These are phyloP conservation scores for Drosophila bocki DNA, from an alignment of 1,140 invertebrate species.

Conservation along the genomic window DNA sequence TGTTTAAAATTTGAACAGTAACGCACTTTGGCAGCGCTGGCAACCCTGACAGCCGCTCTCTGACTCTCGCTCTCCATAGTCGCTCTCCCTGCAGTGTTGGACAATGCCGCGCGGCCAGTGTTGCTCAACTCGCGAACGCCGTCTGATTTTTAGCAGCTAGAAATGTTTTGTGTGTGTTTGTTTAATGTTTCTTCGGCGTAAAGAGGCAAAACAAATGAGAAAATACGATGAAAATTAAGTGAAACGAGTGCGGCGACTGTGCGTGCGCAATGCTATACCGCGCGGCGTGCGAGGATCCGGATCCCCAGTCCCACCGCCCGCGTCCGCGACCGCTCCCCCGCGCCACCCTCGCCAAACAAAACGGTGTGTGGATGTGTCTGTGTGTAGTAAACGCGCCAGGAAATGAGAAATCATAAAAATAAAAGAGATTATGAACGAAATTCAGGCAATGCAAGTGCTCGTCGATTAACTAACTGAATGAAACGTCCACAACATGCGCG, in stretches of 20 bases:
- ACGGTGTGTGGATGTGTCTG: conserved; percentile 2
- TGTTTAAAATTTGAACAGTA: conserved; percentile 24
- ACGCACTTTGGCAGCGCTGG: conserved; percentile 9
- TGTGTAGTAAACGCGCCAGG: conserved; percentile 30
- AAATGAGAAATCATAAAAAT: conserved; percentile 48
- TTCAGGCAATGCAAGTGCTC: conserved; percentile 11
- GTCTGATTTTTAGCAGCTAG: conserved; percentile 36
- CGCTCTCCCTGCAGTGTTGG: conserved; percentile 20
- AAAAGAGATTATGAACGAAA: conserved; percentile 31
- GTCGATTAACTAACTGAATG: neutral
- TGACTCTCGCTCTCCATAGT: neutral
- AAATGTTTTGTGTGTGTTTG: conserved; percentile 53
- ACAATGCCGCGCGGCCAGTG: conserved; percentile 15
- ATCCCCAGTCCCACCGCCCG: conserved; percentile 28
- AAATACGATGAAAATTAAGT: conserved; percentile 38
- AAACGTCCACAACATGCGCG: conserved; percentile 22
- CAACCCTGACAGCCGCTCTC: conserved; percentile 21
- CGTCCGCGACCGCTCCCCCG: conserved; percentile 1
- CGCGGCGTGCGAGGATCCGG: conserved; percentile 29
- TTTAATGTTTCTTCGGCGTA: conserved; percentile 32
- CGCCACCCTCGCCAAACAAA: conserved; percentile 16
- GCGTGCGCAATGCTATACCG: conserved; percentile 38
- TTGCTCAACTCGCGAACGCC: conserved; percentile 25
- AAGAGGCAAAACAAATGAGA: conserved; percentile 18
- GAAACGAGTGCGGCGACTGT: conserved; percentile 4